Conservation (phyloP, 2,888 invertebrate genomes). For the Psylliodes chrysocephalus region DNA sequence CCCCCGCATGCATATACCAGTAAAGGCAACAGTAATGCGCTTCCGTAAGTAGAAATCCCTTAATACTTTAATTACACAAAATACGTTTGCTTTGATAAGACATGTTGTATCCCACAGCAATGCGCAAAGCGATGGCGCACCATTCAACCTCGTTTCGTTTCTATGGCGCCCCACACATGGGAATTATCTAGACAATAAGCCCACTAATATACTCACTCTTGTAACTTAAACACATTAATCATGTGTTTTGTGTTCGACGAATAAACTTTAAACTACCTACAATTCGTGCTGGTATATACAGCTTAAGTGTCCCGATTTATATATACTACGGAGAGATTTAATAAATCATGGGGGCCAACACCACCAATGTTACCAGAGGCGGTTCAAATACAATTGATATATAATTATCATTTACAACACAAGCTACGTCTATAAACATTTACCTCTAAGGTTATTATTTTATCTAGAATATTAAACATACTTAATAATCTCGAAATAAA, state of each 20-base stretch:
- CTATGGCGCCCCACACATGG: constrained; percentile 35
- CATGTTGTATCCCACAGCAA: constrained; percentile 18
- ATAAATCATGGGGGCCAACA: background rate
- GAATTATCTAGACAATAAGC: constrained; percentile 43
- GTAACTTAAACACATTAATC: constrained; percentile 41
- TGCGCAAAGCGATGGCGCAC: constrained; percentile 22
- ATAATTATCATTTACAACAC: too few species aligned
- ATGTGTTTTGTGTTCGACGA: constrained; percentile 42
- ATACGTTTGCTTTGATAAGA: constrained; percentile 47
- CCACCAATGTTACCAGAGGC: background rate
- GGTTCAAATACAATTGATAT: background rate
- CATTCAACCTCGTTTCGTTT: constrained; percentile 36
- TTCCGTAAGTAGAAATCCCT: constrained; percentile 20
- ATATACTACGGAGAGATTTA: constrained; percentile 27
- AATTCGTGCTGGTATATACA: constrained; percentile 25
- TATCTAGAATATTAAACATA: too few species aligned
- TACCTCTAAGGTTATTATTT: too few species aligned
- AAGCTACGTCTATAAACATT: too few species aligned
- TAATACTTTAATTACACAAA: constrained; percentile 48
- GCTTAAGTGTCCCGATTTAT: constrained; percentile 38
- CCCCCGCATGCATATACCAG: constrained; percentile 6
- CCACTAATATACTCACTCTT: constrained; percentile 40
- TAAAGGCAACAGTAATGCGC: constrained; percentile 1
- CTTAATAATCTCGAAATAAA: too few species aligned
- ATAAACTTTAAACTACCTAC: constrained; percentile 41